phyloP scores from a whole-genome alignment of 2,113 vertebrate species.

The Syngnathus scovelli region DNA sequence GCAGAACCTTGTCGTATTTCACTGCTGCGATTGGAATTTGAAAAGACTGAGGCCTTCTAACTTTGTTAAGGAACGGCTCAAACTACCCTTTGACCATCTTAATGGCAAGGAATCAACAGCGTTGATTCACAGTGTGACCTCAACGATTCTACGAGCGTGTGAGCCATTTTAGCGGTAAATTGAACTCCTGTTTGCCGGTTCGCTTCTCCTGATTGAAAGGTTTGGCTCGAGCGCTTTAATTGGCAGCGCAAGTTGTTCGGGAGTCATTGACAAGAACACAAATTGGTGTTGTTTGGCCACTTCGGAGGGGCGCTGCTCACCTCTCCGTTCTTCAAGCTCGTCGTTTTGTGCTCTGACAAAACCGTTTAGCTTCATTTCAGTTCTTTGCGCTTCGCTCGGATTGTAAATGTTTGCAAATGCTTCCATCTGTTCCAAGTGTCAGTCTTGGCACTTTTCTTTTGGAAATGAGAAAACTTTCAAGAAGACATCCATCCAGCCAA shows the following conservation, averaged over 20 bases:
- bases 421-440: not conserved
- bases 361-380: constrained; percentile 9
- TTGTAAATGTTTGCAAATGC: not conserved
- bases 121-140: constrained; percentile 10
- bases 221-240: constrained; percentile 35
- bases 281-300: constrained; percentile 36
- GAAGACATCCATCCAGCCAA: too few species aligned
- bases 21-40: not conserved
- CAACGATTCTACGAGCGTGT: constrained; percentile 15
- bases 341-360: constrained; percentile 2
- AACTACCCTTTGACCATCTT: constrained; percentile 1
- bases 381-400: not conserved
- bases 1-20: not conserved
- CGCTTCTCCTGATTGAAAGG: constrained; percentile 43
- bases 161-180: constrained; percentile 27
- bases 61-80: not conserved
- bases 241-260: constrained; percentile 26
- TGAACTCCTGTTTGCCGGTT: constrained; percentile 36
- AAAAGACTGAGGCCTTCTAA: not conserved
- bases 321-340: constrained; percentile 2
- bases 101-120: constrained; percentile 8
- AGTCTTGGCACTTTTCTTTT: not conserved
- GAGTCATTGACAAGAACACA: constrained; percentile 39
- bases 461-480: not conserved
- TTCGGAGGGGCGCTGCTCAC: constrained; percentile 8